Evolutionary conservation across 2,113 vertebrate species (phyloP).

Genomic region (Ailurus styani): DNA sequence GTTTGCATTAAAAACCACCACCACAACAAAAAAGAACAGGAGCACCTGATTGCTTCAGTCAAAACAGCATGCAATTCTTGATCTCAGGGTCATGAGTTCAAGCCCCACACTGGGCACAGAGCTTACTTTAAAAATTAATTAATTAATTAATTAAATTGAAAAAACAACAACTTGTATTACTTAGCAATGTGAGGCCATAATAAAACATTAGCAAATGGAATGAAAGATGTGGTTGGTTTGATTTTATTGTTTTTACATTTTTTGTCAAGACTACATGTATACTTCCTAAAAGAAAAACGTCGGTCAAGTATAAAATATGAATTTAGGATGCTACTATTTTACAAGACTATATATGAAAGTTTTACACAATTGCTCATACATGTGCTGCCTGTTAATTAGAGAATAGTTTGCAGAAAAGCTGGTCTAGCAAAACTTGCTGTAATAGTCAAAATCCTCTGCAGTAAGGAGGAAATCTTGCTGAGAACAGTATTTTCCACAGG

Average conservation of each 20-base stretch:
- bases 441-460: conserved; percentile 24
- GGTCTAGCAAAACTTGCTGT: neutral
- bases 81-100: neutral
- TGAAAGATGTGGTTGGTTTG: conserved; percentile 1
- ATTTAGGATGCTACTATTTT: conserved; percentile 14
- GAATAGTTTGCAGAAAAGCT: neutral
- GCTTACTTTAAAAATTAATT: neutral
- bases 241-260: conserved; percentile 44
- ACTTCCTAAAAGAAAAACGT: conserved; percentile 55
- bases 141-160: neutral
- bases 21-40: neutral
- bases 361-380: neutral
- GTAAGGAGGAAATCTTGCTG: conserved; percentile 61
- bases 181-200: neutral
- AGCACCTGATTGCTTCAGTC: neutral
- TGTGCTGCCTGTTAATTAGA: conserved; percentile 59
- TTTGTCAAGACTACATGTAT: conserved; percentile 52
- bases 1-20: neutral
- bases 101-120: neutral
- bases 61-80: neutral
- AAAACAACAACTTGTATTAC: neutral
- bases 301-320: conserved; percentile 50
- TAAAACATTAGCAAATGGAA: conserved; percentile 20
- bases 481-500: conserved; percentile 16
- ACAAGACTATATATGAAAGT: conserved; percentile 20